Conservation (phyloP, 1,140 invertebrate species). For the Saccostrea glomerata region DNA sequence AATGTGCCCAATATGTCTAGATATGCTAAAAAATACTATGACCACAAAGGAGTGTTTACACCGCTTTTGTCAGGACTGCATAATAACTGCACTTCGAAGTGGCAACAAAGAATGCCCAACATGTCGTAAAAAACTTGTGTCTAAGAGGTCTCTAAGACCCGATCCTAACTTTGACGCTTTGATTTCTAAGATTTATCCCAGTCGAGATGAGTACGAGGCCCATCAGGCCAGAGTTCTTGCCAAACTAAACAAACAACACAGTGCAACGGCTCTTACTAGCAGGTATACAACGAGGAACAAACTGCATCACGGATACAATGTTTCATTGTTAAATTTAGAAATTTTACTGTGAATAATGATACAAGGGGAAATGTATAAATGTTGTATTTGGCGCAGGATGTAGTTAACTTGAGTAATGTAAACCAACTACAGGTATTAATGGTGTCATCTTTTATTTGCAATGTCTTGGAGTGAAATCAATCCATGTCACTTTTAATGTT, state of each 20-base stretch:
- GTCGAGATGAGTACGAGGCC: conserved; percentile 98
- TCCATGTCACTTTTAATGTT: too few relatives aligned
- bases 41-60: conserved; percentile 99
- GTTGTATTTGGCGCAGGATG: too few relatives aligned
- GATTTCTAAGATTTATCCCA: conserved; percentile 99
- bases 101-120: conserved; percentile 99
- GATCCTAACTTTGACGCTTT: conserved; percentile 99
- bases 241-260: conserved; percentile 96
- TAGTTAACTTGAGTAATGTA: too few relatives aligned
- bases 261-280: conserved; percentile 88
- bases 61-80: conserved; percentile 98
- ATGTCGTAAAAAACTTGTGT: conserved; percentile 98
- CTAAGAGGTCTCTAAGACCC: conserved; percentile 96
- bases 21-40: conserved; percentile 99
- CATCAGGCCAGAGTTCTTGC: conserved; percentile 95
- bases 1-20: conserved; percentile 99
- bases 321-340: too few relatives aligned
- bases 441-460: too few relatives aligned
- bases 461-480: too few relatives aligned
- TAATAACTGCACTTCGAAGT: conserved; percentile 96
- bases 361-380: too few relatives aligned
- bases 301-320: too few relatives aligned
- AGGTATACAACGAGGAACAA: conserved; percentile 46
- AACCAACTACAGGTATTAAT: too few relatives aligned
- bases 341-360: too few relatives aligned